phyloP scores from a whole-genome alignment of 2,888 invertebrate genomes.

The Drosophila barbarae region DNA sequence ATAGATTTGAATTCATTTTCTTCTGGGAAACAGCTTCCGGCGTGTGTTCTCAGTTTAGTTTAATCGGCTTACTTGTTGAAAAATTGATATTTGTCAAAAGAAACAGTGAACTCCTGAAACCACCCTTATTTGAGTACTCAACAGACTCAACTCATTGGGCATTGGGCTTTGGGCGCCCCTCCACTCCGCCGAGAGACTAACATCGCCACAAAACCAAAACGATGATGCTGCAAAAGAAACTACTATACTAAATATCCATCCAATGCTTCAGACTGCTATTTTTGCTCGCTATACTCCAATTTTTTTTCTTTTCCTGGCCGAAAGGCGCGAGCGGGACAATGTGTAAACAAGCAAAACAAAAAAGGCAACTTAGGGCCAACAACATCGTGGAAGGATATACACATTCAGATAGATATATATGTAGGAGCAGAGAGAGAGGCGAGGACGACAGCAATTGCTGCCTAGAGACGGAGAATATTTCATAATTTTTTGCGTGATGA shows the following conservation, averaged over 20 bases:
- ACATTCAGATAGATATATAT: constrained; percentile 12
- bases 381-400: constrained; percentile 20
- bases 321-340: constrained; percentile 61
- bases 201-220: constrained; percentile 51
- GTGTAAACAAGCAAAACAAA: constrained; percentile 63
- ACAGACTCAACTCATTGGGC: constrained; percentile 56
- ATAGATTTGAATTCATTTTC: neutral
- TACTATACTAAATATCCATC: constrained; percentile 70
- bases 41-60: neutral
- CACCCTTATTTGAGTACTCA: constrained; percentile 46
- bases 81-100: neutral
- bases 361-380: constrained; percentile 36
- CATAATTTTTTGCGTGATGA: constrained; percentile 76
- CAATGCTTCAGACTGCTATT: constrained; percentile 55
- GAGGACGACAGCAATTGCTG: constrained; percentile 54
- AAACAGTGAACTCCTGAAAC: neutral
- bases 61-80: neutral
- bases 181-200: constrained; percentile 5
- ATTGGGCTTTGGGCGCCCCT: constrained; percentile 24
- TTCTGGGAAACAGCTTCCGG: no score
- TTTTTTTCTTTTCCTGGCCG: constrained; percentile 42
- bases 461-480: constrained; percentile 60
- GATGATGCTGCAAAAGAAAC: constrained; percentile 73
- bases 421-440: neutral
- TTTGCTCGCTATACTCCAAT: constrained; percentile 35